A percentile compares a stretch with the other conserved stretches of the same genome.
Evolutionary conservation across 1,140 invertebrate genomes (phyloP).

Genomic region (Samia ricini): DNA sequence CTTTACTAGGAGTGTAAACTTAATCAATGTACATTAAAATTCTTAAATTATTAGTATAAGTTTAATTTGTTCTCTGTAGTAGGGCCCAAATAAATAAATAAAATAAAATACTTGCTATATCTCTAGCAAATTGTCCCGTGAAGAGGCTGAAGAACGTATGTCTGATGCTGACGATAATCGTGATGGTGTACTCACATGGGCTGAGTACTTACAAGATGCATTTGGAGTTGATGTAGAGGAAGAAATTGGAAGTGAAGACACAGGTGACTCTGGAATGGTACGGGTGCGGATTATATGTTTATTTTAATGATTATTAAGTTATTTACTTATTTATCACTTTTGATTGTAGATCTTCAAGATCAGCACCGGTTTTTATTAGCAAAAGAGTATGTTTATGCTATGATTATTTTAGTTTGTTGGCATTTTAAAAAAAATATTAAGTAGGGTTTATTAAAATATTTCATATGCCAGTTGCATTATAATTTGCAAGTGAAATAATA

Average conservation of each 20-base stretch:
- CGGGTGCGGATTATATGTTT: conserved; percentile 22
- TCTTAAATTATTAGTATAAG: no score
- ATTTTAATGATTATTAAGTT: not conserved
- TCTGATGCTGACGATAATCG: conserved; percentile 91
- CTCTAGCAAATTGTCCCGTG: conserved; percentile 88
- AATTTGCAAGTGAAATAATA: no score
- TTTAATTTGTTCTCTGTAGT: no score
- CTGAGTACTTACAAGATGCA: conserved; percentile 86
- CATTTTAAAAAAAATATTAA: no score
- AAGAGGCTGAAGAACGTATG: conserved; percentile 92
- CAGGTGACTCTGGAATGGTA: conserved; percentile 67
- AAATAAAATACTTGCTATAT: not conserved
- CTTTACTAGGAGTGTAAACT: no score
- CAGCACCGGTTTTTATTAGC: not conserved
- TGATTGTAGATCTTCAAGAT: conserved; percentile 1
- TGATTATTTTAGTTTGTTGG: no score
- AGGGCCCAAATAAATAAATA: not conserved
- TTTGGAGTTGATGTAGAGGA: conserved; percentile 60
- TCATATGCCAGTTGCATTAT: no score
- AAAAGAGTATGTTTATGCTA: not conserved
- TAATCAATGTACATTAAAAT: no score
- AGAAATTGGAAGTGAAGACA: conserved; percentile 55
- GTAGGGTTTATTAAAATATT: no score
- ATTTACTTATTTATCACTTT: not conserved
- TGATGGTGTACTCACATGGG: conserved; percentile 91